These are phyloP conservation scores for Cassiopea xamachana DNA, from an alignment of 30 jellyfish, hydroid and myxozoan genomes.

Conservation along the genomic window DNA sequence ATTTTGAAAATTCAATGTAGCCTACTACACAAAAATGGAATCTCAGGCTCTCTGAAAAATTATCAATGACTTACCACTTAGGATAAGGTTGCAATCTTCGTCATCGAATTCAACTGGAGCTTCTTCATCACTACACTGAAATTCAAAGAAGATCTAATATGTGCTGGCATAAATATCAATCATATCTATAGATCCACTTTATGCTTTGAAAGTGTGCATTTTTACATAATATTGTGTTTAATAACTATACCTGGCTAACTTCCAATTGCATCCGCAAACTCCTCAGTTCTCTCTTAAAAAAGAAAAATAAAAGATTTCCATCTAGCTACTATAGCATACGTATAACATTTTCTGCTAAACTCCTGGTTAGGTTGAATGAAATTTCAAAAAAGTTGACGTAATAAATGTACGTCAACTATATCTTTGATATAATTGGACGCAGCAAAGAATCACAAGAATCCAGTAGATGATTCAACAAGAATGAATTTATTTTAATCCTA, in stretches of 20 bases:
- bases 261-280: conserved; percentile 21
- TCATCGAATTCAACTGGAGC: conserved; percentile 34
- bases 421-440: too few species aligned
- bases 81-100: conserved; percentile 10
- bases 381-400: too few species aligned
- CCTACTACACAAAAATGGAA: neutral
- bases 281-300: conserved; percentile 10
- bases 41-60: neutral
- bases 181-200: too few species aligned
- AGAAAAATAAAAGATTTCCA: neutral
- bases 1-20: neutral
- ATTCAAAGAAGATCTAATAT: neutral
- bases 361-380: too few species aligned
- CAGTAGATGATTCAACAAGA: too few species aligned
- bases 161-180: too few species aligned
- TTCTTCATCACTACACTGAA: conserved; percentile 32
- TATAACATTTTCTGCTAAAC: too few species aligned
- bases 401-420: too few species aligned
- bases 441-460: too few species aligned
- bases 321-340: neutral
- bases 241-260: conserved; percentile 25
- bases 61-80: conserved; percentile 37
- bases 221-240: too few species aligned
- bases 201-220: too few species aligned
- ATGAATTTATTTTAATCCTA: too few species aligned